These are phyloP conservation scores for Herpailurus yagouaroundi DNA, from an alignment of 2,113 vertebrate species.

Conservation along the genomic window DNA sequence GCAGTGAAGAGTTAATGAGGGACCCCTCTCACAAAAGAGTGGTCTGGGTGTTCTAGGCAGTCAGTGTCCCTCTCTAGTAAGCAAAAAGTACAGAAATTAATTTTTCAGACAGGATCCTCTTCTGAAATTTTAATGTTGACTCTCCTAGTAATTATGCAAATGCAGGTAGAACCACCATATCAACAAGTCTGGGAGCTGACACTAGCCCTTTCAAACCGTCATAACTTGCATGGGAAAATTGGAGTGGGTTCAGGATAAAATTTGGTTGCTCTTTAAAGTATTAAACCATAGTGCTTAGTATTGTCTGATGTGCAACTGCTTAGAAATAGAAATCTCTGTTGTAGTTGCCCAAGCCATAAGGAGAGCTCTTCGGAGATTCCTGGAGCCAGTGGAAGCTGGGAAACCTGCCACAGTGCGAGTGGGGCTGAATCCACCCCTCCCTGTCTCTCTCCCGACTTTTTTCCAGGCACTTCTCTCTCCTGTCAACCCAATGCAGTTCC, in stretches of 20 bases:
- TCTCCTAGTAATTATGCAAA: not conserved
- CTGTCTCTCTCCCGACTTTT: not conserved
- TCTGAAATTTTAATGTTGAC: slow-evolving; percentile 38
- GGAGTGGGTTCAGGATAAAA: not conserved
- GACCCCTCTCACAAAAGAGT: not conserved
- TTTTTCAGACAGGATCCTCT: not conserved
- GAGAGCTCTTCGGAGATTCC: not conserved
- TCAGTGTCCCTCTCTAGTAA: not conserved
- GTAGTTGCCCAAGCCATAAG: not conserved
- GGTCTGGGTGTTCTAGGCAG: not conserved
- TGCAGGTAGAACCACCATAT: not conserved
- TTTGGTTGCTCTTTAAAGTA: not conserved
- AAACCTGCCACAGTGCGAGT: rapidly evolving
- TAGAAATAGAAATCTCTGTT: not conserved
- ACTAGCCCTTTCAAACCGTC: not conserved
- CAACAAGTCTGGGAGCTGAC: not conserved
- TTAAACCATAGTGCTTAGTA: not conserved
- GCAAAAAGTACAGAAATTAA: not conserved
- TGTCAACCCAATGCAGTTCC: not conserved
- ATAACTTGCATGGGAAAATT: not conserved
- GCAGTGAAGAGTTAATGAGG: not conserved
- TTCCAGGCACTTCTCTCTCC: not conserved
- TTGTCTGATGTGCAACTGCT: not conserved
- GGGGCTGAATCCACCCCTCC: not conserved
- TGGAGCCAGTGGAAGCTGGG: not conserved